These are phyloP conservation scores for Meganola albula DNA, from an alignment of 2,888 invertebrate species.

Conservation along the genomic window DNA sequence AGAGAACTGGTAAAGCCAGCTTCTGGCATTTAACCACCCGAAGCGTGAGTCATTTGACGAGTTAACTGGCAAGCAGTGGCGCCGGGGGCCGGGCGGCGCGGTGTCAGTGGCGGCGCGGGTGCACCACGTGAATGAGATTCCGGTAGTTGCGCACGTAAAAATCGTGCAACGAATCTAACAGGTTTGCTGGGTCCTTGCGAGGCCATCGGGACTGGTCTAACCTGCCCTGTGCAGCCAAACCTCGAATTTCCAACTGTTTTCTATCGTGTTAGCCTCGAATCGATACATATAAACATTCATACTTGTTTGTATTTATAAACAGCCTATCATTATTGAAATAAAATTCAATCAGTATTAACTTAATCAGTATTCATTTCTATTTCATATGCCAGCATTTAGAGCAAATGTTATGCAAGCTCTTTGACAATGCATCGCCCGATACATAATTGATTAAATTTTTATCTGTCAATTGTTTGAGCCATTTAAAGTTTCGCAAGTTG, in stretches of 20 bases:
- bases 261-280: slow-evolving; percentile 61
- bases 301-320: slow-evolving; percentile 43
- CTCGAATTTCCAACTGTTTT: slow-evolving; percentile 71
- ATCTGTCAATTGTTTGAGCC: slow-evolving; percentile 57
- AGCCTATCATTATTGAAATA: no score
- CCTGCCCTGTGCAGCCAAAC: slow-evolving; percentile 73
- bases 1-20: slow-evolving; percentile 75
- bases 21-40: slow-evolving; percentile 70
- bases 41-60: slow-evolving; percentile 75
- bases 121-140: slow-evolving; percentile 75
- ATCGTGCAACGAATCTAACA: slow-evolving; percentile 78
- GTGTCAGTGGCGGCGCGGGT: slow-evolving; percentile 52
- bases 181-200: slow-evolving; percentile 77
- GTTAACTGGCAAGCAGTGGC: slow-evolving; percentile 64
- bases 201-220: slow-evolving; percentile 77
- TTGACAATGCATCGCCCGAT: slow-evolving; percentile 41
- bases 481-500: slow-evolving; percentile 64
- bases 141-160: slow-evolving; percentile 78
- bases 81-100: slow-evolving; percentile 44
- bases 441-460: slow-evolving; percentile 55
- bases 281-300: slow-evolving; percentile 44
- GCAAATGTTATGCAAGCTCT: slow-evolving; percentile 30
- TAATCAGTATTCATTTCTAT: slow-evolving; percentile 5
- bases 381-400: slow-evolving; percentile 21
- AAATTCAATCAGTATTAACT: no score